Base-by-base conservation (phyloP, 2,113 vertebrate genomes). In the Phylloscopus whistleri region DNA sequence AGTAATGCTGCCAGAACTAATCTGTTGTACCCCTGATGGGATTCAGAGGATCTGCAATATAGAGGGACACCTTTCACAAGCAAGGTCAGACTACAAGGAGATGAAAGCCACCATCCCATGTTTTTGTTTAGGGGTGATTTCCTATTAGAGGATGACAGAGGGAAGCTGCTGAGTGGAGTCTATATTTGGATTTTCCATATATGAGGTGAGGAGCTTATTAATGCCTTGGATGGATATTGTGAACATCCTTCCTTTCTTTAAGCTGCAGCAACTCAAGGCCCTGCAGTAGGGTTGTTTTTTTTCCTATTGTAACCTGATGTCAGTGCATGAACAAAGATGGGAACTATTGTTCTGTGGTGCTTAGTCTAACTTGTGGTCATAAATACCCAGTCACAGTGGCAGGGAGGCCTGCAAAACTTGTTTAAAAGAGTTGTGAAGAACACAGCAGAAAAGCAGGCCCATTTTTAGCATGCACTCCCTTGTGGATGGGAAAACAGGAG, bases 201-300 rank as follows among this genome's bases (percentile, higher is more conserved):
- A 76, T 17, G 17, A 87, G 48, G 33, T 72, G 44, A 84, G 48
- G 39, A 84, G 15, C 9, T 81, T 72, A 41, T 19, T 86, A 62
- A 53, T 72, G 41, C 43, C 59, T 88, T 62, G 53, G 63, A 68
- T 0, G 18, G n/a, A 18, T 70, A 89, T 66, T 82, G 81, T 84
- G 63, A 87, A 93, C 41, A 68, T 81, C 75, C 80, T 90, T 92
- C 77, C 80, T 94, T 86, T 89, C 69, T 93, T 94, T 82, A 82
- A 52, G 33, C 30, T 63, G 44, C 39, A 91, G 37, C 6, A 75
- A 56, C 11, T 95, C 73, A 84, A 93, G 69, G 28, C 55, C 49
- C 28, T 72, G 41, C 41, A 62, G 49, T 39, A 72, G 59, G 4
- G 5, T 17, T 53, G 15, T 9, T 23, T 77, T 66, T 62, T 89